Conservation (phyloP, 2,888 invertebrate genomes). For the Nomada fucata region DNA sequence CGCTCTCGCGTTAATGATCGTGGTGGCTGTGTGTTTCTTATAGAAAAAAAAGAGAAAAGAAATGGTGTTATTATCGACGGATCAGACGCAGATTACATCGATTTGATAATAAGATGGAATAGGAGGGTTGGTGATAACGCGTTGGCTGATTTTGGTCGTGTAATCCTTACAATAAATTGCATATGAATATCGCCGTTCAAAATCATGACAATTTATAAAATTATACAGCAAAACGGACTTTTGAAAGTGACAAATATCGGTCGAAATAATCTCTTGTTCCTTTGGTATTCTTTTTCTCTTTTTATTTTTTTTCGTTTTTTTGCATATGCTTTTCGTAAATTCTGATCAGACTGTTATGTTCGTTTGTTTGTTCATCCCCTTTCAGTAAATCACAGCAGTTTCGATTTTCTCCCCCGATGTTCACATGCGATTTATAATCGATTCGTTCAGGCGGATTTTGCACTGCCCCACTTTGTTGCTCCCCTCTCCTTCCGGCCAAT, state of each 20-base stretch:
- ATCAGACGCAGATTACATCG: constrained; percentile 52
- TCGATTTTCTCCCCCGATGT: constrained; percentile 17
- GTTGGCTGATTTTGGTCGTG: constrained; percentile 48
- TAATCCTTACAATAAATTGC: constrained; percentile 44
- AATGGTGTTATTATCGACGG: constrained; percentile 50
- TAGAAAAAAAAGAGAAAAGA: constrained; percentile 16
- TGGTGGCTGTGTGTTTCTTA: constrained; percentile 45
- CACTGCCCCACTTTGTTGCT: constrained; percentile 7
- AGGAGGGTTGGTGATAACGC: constrained; percentile 35
- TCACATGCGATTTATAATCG: constrained; percentile 34
- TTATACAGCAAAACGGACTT: constrained; percentile 43
- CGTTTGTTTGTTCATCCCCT: neutral
- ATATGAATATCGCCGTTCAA: constrained; percentile 32
- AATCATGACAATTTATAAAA: constrained; percentile 45
- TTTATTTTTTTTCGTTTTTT: neutral
- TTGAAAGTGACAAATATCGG: constrained; percentile 39
- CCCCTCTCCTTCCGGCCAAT: constrained; percentile 20
- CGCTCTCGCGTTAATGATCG: constrained; percentile 37
- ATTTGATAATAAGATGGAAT: constrained; percentile 39
- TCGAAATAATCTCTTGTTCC: constrained; percentile 34
- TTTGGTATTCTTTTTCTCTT: neutral
- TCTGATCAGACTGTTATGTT: constrained; percentile 18
- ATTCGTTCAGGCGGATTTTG: constrained; percentile 3
- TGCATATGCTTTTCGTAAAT: constrained; percentile 17
- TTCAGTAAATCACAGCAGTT: constrained; percentile 45